phyloP scores from a whole-genome alignment of 2,797 vertebrate species.

The Sternotherus odoratus region DNA sequence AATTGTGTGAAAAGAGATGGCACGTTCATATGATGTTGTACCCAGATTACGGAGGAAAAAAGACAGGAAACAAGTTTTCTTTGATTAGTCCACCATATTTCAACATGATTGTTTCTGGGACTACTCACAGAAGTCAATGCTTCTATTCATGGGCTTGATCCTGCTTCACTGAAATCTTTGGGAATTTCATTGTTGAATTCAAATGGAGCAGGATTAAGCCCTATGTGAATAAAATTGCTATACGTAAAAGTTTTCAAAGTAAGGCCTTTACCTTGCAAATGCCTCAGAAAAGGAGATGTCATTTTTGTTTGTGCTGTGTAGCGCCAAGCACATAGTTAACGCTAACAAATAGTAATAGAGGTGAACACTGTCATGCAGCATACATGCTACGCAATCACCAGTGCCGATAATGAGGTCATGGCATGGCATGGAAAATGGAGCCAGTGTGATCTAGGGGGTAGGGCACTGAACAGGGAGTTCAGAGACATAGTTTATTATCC shows the following conservation, averaged over 20 bases:
- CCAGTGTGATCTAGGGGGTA: neutral
- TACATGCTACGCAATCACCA: accelerated
- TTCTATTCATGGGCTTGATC: neutral
- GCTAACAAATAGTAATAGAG: neutral
- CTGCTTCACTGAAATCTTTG: neutral
- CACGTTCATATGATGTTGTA: slow-evolving; percentile 33
- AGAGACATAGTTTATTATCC: neutral
- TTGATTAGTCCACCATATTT: slow-evolving; percentile 8
- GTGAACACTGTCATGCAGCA: accelerated
- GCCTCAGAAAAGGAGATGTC: neutral
- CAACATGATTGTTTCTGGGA: slow-evolving; percentile 25
- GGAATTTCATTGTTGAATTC: slow-evolving; percentile 35
- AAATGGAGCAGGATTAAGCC: slow-evolving; percentile 6
- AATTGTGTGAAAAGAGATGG: slow-evolving; percentile 44
- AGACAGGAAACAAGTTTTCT: slow-evolving; percentile 21
- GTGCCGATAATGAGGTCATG: neutral
- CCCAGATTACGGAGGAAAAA: slow-evolving; percentile 41
- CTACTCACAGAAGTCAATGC: neutral
- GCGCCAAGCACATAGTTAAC: neutral
- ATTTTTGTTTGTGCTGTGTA: neutral
- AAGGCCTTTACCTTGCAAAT: neutral
- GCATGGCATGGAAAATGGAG: neutral
- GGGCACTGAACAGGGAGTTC: neutral
- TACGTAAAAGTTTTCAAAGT: neutral
- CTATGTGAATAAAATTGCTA: slow-evolving; percentile 12